A percentile compares a stretch with the other conserved stretches of the same genome.
phyloP scores from a whole-genome alignment of 2,113 vertebrate genomes.

The Odontesthes bonariensis region DNA sequence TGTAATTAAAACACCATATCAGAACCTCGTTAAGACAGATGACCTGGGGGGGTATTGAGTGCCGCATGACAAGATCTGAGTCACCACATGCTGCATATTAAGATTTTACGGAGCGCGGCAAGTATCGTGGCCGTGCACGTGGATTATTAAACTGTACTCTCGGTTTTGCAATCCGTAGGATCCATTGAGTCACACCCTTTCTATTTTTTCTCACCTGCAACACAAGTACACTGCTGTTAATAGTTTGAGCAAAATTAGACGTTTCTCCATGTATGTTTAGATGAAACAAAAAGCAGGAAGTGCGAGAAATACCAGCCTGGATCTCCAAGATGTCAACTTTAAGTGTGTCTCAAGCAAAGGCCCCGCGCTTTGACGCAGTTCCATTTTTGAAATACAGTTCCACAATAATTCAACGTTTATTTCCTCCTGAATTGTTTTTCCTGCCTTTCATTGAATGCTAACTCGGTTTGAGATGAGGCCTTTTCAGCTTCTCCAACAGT shows the following conservation, averaged over 20 bases:
- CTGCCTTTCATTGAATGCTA: background rate
- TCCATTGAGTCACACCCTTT: background rate
- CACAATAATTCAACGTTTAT: background rate
- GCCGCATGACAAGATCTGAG: constrained; percentile 40
- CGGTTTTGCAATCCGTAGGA: background rate
- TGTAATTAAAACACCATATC: constrained; percentile 65
- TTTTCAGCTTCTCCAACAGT: background rate
- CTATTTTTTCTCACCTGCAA: background rate
- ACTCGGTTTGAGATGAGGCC: background rate
- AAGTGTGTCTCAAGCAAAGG: background rate
- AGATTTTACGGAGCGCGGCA: constrained; percentile 7
- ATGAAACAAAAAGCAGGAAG: background rate
- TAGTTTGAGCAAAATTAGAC: background rate
- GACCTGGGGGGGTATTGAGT: constrained; percentile 29
- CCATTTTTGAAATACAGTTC: background rate
- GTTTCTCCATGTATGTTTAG: background rate
- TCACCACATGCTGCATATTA: constrained; percentile 51
- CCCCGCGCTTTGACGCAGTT: background rate
- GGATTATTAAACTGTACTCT: constrained; percentile 26
- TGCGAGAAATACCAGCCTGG: background rate
- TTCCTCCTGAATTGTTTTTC: background rate
- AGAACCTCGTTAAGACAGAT: constrained; percentile 48
- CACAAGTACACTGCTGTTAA: background rate
- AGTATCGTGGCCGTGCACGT: constrained; percentile 12
- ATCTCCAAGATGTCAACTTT: background rate